Evolutionary conservation across 2,888 invertebrate genomes (phyloP).

Genomic region (Hyposoter dolosus): DNA sequence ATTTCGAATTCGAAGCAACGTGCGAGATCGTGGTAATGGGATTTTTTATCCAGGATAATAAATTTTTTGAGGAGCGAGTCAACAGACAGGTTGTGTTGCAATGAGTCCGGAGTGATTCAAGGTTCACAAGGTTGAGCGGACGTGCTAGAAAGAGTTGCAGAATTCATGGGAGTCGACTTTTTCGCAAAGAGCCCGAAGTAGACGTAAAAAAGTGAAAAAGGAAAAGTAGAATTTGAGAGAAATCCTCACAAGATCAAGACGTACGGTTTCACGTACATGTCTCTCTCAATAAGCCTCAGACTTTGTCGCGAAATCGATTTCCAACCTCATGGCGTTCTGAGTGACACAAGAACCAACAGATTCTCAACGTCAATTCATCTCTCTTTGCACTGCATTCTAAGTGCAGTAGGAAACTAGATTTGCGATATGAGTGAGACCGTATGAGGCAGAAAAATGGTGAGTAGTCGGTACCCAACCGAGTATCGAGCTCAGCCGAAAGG

Average conservation of each 20-base stretch:
- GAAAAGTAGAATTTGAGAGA: constrained; percentile 5
- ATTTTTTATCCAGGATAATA: neutral
- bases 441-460: constrained; percentile 2
- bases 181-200: neutral
- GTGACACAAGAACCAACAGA: neutral
- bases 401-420: constrained; percentile 63
- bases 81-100: neutral
- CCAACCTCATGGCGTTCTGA: constrained; percentile 5
- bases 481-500: too few relatives aligned
- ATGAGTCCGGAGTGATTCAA: neutral
- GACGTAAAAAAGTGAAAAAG: neutral
- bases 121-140: constrained; percentile 24
- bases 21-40: neutral
- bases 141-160: neutral
- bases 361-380: constrained; percentile 23
- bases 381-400: constrained; percentile 56
- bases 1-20: neutral
- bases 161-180: constrained; percentile 34
- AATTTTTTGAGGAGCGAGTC: neutral
- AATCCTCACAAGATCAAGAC: constrained; percentile 49
- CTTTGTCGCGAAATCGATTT: constrained; percentile 46
- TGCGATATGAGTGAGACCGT: neutral
- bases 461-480: neutral
- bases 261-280: neutral
- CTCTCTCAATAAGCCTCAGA: constrained; percentile 1